A percentile compares a stretch with the other conserved stretches of the same genome.
Conservation (phyloP, 2,113 vertebrate genomes). For the Melozone crissalis region DNA sequence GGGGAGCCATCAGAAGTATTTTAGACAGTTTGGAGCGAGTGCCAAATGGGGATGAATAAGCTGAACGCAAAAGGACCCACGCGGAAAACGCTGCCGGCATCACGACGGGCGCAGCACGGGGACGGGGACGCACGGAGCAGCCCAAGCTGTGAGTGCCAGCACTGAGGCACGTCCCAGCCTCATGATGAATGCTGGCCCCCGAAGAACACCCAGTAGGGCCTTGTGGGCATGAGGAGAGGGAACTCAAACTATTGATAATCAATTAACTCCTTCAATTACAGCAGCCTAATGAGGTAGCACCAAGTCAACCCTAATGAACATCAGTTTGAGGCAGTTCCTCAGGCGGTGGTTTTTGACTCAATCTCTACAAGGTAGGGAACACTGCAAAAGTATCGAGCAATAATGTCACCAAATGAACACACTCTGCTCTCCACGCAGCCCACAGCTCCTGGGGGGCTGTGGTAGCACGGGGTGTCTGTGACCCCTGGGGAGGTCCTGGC, state of each 20-base stretch:
- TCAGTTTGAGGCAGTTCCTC: conserved; percentile 40
- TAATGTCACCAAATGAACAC: not conserved
- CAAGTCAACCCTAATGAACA: conserved; percentile 51
- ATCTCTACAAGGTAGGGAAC: conserved; percentile 32
- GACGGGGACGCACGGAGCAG: not conserved
- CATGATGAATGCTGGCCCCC: not conserved
- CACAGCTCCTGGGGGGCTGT: accelerated
- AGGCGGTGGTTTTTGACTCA: not conserved
- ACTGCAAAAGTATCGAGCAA: not conserved
- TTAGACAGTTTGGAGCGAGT: not conserved
- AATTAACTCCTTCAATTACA: conserved; percentile 67
- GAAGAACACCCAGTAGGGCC: not conserved
- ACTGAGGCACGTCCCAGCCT: not conserved
- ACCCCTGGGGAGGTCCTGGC: not conserved
- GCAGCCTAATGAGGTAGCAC: conserved; percentile 49
- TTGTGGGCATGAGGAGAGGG: not conserved
- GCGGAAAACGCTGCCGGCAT: not conserved
- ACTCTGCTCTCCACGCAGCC: not conserved
- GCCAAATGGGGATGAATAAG: not conserved
- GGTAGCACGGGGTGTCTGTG: accelerated
- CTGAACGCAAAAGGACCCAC: not conserved
- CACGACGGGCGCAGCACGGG: accelerated
- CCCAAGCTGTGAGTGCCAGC: not conserved
- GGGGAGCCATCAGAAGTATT: not conserved
- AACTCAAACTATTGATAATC: conserved; percentile 61